Conservation (phyloP, 2,888 invertebrate genomes). For the Hedya salicella region DNA sequence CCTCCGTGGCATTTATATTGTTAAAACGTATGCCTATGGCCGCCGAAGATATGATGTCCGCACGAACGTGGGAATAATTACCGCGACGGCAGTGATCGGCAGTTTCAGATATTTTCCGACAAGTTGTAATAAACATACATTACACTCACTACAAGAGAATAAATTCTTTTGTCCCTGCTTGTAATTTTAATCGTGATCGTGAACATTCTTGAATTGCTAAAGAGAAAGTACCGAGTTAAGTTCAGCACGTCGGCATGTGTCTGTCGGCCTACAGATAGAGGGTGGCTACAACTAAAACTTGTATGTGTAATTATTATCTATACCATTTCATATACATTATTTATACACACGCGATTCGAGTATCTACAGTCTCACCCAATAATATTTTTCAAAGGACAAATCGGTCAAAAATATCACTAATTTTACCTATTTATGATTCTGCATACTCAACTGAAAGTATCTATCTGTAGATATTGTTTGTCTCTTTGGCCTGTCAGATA, state of each 20-base stretch:
- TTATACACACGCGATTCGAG: too few species aligned
- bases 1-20: conserved; percentile 26
- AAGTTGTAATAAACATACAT: conserved; percentile 51
- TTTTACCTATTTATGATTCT: too few species aligned
- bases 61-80: conserved; percentile 34
- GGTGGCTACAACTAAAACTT: not conserved
- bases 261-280: conserved; percentile 9
- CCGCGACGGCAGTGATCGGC: conserved; percentile 50
- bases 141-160: conserved; percentile 52
- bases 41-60: conserved; percentile 11
- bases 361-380: too few species aligned
- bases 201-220: conserved; percentile 45
- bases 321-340: not conserved
- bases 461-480: too few species aligned
- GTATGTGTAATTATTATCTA: not conserved
- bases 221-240: conserved; percentile 45
- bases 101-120: conserved; percentile 55
- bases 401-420: too few species aligned
- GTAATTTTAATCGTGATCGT: conserved; percentile 47
- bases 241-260: conserved; percentile 31
- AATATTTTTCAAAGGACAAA: too few species aligned
- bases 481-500: too few species aligned
- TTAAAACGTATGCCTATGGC: conserved; percentile 15
- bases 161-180: conserved; percentile 47
- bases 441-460: too few species aligned